Evolutionary conservation across 2,888 invertebrate species (phyloP).

Genomic region (Drosophila sordidapex): DNA sequence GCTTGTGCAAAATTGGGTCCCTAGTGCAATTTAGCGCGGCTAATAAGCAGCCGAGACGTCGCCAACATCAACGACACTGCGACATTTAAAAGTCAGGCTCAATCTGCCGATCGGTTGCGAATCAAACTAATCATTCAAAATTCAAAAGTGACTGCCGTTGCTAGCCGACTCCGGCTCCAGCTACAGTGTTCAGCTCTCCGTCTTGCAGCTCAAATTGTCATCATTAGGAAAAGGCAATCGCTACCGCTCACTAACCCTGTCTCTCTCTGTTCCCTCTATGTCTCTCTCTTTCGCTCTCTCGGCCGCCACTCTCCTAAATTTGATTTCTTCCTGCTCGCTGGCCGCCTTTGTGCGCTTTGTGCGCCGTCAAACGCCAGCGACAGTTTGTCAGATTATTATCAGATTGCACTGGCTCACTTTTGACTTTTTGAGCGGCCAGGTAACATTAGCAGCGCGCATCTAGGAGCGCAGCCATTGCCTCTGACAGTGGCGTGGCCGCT

Average conservation of each 20-base stretch:
- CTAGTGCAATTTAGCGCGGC: constrained; percentile 80
- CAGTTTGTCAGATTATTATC: constrained; percentile 83
- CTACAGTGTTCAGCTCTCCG: constrained; percentile 14
- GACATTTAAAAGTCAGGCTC: constrained; percentile 81
- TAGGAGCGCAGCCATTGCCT: constrained; percentile 45
- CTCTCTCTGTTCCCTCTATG: constrained; percentile 2
- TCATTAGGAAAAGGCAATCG: constrained; percentile 82
- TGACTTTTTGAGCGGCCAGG: constrained; percentile 74
- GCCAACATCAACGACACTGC: constrained; percentile 61
- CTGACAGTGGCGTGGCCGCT: constrained; percentile 57
- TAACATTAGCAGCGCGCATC: constrained; percentile 66
- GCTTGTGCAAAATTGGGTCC: constrained; percentile 79
- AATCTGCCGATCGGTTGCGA: constrained; percentile 80
- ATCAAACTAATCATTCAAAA: constrained; percentile 83
- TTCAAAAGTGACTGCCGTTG: constrained; percentile 63
- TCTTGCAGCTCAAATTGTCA: constrained; percentile 77
- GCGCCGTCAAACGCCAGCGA: constrained; percentile 82
- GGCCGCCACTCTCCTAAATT: constrained; percentile 64
- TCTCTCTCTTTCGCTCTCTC: constrained; percentile 15
- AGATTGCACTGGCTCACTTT: constrained; percentile 82
- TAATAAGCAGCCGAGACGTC: constrained; percentile 80
- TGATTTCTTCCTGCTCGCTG: constrained; percentile 76
- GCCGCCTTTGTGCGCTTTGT: constrained; percentile 71
- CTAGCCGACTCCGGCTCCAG: constrained; percentile 10
- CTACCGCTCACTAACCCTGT: constrained; percentile 64